Conservation (phyloP, 2,888 invertebrate species). For the Habrosyne pyritoides region DNA sequence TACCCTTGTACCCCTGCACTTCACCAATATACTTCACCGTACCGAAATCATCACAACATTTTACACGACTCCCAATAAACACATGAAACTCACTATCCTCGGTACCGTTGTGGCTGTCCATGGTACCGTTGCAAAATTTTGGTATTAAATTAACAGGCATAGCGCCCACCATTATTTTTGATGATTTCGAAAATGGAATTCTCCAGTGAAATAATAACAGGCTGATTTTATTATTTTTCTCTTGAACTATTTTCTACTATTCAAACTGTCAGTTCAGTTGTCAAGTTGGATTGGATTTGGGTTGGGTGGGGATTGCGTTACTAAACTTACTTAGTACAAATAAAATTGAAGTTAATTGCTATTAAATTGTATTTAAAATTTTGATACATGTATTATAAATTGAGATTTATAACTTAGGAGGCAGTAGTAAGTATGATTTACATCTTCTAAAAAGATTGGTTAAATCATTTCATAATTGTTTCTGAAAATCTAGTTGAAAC, state of each 20-base stretch:
- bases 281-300: not conserved
- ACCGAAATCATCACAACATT: slow-evolving; percentile 71
- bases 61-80: slow-evolving; percentile 74
- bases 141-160: slow-evolving; percentile 82
- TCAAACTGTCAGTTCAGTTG: slow-evolving; percentile 4
- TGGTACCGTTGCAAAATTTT: slow-evolving; percentile 79
- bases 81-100: slow-evolving; percentile 74
- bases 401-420: too few species aligned
- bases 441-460: too few species aligned
- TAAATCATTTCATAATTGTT: too few species aligned
- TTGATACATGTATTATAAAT: too few species aligned
- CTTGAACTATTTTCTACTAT: slow-evolving; percentile 1
- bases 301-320: not conserved
- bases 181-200: slow-evolving; percentile 75
- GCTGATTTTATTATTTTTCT: slow-evolving; percentile 56
- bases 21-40: slow-evolving; percentile 90
- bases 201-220: slow-evolving; percentile 75
- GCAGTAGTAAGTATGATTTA: too few species aligned
- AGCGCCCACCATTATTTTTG: slow-evolving; percentile 80
- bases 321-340: not conserved
- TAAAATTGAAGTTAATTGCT: not conserved
- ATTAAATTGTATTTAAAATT: too few species aligned
- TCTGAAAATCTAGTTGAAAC: too few species aligned
- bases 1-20: slow-evolving; percentile 86
- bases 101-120: slow-evolving; percentile 78